These are phyloP conservation scores for Sinocyclocheilus grahami DNA, from an alignment of 2,113 vertebrate species.

Conservation along the genomic window DNA sequence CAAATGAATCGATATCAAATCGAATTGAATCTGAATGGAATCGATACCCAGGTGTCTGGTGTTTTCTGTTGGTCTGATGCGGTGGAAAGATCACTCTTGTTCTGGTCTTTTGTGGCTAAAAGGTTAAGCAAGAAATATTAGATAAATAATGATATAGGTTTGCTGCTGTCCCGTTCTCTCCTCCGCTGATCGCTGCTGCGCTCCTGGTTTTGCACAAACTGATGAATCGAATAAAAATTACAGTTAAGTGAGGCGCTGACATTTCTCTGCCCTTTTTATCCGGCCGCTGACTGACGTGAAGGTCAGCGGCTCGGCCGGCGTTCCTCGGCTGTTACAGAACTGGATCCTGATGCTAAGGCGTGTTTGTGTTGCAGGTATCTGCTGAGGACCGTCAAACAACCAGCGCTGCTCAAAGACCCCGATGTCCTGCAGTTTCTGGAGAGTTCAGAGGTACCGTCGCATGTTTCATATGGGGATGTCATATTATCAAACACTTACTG, in stretches of 20 bases:
- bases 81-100: constrained; percentile 63
- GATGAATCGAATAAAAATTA: constrained; percentile 67
- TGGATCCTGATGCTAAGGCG: constrained; percentile 65
- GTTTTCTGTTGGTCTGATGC: background rate
- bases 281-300: constrained; percentile 71
- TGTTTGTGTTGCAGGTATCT: constrained; percentile 81
- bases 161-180: constrained; percentile 27
- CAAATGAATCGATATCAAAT: no score
- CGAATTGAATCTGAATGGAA: no score
- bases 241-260: constrained; percentile 66
- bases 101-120: constrained; percentile 65
- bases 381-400: constrained; percentile 93
- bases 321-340: constrained; percentile 62
- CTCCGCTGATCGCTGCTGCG: constrained; percentile 12
- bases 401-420: constrained; percentile 91
- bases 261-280: constrained; percentile 77
- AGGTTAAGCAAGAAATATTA: constrained; percentile 74
- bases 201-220: constrained; percentile 63
- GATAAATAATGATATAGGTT: constrained; percentile 66
- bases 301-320: constrained; percentile 64
- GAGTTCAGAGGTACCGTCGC: constrained; percentile 85
- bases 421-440: constrained; percentile 96
- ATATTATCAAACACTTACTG: no score
- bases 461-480: no score
- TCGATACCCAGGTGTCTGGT: background rate